Conservation (phyloP, 1,140 invertebrate species). For the Campoletis sonorensis region DNA sequence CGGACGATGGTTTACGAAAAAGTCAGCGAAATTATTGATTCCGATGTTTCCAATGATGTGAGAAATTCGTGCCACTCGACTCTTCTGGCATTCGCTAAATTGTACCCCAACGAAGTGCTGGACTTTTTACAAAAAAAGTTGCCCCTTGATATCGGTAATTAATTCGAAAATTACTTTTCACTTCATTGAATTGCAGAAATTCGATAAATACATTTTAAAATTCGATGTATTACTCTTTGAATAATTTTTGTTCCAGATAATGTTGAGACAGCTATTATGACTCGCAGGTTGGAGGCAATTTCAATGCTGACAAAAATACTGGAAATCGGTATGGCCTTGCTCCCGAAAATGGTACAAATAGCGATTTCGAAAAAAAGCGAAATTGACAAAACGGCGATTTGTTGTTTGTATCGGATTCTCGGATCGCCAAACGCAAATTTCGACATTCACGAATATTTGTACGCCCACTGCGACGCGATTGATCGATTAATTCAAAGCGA, state of each 20-base stretch:
- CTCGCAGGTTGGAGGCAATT: slow-evolving; percentile 61
- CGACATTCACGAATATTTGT: slow-evolving; percentile 63
- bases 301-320: slow-evolving; percentile 60
- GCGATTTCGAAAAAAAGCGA: slow-evolving; percentile 49
- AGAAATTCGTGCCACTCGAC: slow-evolving; percentile 62
- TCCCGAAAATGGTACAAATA: slow-evolving; percentile 64
- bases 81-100: slow-evolving; percentile 66
- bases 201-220: neutral
- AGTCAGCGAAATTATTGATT: slow-evolving; percentile 67
- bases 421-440: slow-evolving; percentile 54
- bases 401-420: slow-evolving; percentile 63
- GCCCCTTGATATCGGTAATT: slow-evolving; percentile 58
- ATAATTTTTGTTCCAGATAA: slow-evolving; percentile 46
- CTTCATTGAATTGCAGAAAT: slow-evolving; percentile 12
- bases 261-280: slow-evolving; percentile 34
- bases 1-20: slow-evolving; percentile 66
- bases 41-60: slow-evolving; percentile 56
- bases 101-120: slow-evolving; percentile 71
- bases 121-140: slow-evolving; percentile 65
- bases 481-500: neutral
- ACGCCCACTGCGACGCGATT: slow-evolving; percentile 59
- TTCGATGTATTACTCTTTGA: neutral
- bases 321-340: slow-evolving; percentile 59
- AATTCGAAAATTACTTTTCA: neutral
- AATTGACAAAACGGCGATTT: slow-evolving; percentile 59